phyloP scores from a whole-genome alignment of 1,140 invertebrate species.

The Epicauta chinensis region DNA sequence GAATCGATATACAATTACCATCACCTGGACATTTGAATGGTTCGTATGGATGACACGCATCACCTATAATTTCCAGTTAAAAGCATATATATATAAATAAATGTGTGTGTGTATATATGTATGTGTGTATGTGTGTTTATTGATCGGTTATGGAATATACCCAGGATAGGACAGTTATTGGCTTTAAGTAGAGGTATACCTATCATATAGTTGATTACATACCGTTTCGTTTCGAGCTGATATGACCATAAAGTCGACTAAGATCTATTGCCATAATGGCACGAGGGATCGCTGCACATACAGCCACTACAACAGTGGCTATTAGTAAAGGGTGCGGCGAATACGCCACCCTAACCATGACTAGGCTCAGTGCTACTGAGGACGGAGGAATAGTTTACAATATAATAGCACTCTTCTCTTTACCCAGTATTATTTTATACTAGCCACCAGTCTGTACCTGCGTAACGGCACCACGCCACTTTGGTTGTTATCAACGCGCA shows the following conservation, averaged over 20 bases:
- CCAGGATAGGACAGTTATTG: background rate
- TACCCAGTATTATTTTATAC: constrained; percentile 21
- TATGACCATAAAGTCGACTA: constrained; percentile 59
- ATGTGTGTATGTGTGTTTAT: background rate
- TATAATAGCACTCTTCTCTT: constrained; percentile 7
- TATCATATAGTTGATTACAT: constrained; percentile 31
- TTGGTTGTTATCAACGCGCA: constrained; percentile 14
- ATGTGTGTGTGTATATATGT: background rate
- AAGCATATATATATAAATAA: background rate
- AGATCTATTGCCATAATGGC: constrained; percentile 58
- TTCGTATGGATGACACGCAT: constrained; percentile 79
- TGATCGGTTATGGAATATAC: background rate
- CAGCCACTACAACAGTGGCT: constrained; percentile 45
- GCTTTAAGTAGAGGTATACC: background rate
- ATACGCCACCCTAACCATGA: constrained; percentile 40
- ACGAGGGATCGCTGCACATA: constrained; percentile 50
- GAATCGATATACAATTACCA: constrained; percentile 87
- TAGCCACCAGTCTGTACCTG: constrained; percentile 19
- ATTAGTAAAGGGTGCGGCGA: constrained; percentile 41
- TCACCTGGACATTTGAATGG: constrained; percentile 94
- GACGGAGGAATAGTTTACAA: constrained; percentile 23
- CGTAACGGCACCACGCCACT: constrained; percentile 17
- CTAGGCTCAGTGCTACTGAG: constrained; percentile 29
- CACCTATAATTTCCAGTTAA: constrained; percentile 41
- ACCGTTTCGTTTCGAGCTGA: constrained; percentile 59